Evolutionary conservation across 2,888 invertebrate genomes (phyloP), one percentile per base, ranked within the genome.

Genomic region (Cacoxenus indagator): DNA sequence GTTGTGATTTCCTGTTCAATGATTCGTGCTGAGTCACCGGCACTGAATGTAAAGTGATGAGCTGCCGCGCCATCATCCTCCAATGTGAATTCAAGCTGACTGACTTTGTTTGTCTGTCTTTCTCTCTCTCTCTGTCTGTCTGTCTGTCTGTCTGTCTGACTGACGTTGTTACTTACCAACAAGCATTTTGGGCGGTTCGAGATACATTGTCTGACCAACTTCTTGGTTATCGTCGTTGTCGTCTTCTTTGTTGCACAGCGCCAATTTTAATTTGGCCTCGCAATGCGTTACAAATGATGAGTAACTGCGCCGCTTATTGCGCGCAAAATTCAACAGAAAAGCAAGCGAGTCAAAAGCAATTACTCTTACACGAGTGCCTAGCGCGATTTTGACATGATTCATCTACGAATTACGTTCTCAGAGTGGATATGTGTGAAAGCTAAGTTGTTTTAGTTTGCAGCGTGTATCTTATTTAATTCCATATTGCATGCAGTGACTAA

Each of bases 21-120:
- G 67, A 69, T 74, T 73, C 69, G 65, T 61, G 75, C 76, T 84
- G 84, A 84, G 76, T 84, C 84, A 84, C 74, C 68, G 65, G 37
- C 70, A 67, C 62, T 72, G 48, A 74, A 72, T 73, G 65, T 51
- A 55, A 57, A 46, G 19, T 2, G 31, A 22, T 45, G 57, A 22
- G 67, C 14, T 51, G 51, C 51, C 51, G 51, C 51, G 22, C 1
- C 51, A 11, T 17, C 19, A 22, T 9, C 3, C 51, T 22, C 19
- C n/a, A 2, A 43, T 22, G n/a, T 19, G 46, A 6, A 48, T 17
- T 37, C 37, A 8, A 17, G 8, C 46, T 14, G 17, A 51, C 51
- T 22, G 37, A 37, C n/a, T 51, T 51, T 9, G 19, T 8, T 22
- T 51, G 22, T 51, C 51, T 51, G 6, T 51, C 51, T 51, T 17